Evolutionary conservation across 1,140 invertebrate genomes (phyloP), one percentile per base, ranked within the genome.

Genomic region (Pseudobourletiella spinata): DNA sequence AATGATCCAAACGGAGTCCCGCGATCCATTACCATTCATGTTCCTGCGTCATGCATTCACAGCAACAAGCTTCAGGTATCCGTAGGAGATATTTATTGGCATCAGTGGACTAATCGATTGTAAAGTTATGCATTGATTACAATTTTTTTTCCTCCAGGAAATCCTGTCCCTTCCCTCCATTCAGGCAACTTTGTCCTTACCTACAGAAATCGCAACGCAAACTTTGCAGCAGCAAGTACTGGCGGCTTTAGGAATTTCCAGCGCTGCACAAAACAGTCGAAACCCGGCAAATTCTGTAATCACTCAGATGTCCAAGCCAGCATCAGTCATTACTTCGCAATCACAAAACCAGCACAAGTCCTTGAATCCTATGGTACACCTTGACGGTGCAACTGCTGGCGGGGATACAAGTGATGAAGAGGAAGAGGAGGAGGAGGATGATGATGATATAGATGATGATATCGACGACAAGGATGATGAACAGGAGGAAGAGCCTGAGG

Each of bases 151-250:
- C n/a, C n/a, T n/a, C 16, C 44, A 69, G 68, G 68, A 66, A 28
- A 65, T 88, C 55, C 78, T 92, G 57, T 88, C 86, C 22, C 88
- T 88, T 26, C 86, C 87, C 26, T 83, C 90, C 30, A 90, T 92
- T 64, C 86, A 88, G 71, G 87, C 87, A 1, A 90, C 88, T 46
- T 89, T 92, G 81, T 82, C 83, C 69, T 79, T 91, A 63, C 88
- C 88, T 26, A 81, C 84, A 59, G 81, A 83, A 30, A 73, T 88
- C 71, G 88, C 90, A 51, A 85, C 86, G 1, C 83, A 84, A 18
- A 77, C 89, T 60, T 78, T 92, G 20, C 89, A 91, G 71, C 86
- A 90, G 71, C 89, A 92, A 74, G 87, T 94, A 1, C 90, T 83
- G 25, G 86, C 86, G n/a, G 76, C 88, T 18, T 80, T 79, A 64